Conservation (phyloP, 2,888 invertebrate species). For the Laothoe populi region DNA sequence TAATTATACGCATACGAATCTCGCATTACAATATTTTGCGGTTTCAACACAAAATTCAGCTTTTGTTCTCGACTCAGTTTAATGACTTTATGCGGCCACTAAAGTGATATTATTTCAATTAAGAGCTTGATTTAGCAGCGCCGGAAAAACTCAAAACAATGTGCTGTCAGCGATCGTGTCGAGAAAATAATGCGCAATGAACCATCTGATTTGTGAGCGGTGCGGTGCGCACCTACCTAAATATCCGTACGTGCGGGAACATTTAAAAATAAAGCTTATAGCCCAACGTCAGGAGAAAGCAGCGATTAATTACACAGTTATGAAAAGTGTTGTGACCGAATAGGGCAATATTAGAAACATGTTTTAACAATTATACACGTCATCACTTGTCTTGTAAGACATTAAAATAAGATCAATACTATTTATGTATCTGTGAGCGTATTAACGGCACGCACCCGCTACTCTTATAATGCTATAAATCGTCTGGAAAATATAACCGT, state of each 20-base stretch:
- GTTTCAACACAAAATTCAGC: conserved; percentile 76
- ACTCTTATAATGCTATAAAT: conserved; percentile 83
- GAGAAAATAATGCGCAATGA: conserved; percentile 75
- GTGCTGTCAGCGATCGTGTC: conserved; percentile 69
- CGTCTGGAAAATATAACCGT: conserved; percentile 84
- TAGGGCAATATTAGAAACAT: conserved; percentile 69
- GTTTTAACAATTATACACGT: conserved; percentile 78
- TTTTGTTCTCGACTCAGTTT: conserved; percentile 72
- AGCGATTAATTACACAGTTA: conserved; percentile 56
- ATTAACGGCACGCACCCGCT: conserved; percentile 73
- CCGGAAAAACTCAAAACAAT: conserved; percentile 80
- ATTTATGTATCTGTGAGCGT: conserved; percentile 80
- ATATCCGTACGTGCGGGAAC: conserved; percentile 45
- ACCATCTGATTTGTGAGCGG: conserved; percentile 66
- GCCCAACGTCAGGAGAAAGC: conserved; percentile 44
- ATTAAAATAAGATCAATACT: conserved; percentile 83
- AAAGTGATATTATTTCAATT: conserved; percentile 80
- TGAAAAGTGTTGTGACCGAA: conserved; percentile 66
- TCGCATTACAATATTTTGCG: conserved; percentile 72
- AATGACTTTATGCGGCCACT: conserved; percentile 76
- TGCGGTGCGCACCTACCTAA: conserved; percentile 49
- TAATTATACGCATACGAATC: conserved; percentile 61
- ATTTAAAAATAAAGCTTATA: conserved; percentile 45
- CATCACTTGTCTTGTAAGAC: conserved; percentile 81
- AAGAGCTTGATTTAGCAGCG: conserved; percentile 74